phyloP scores from a whole-genome alignment of 1,140 invertebrate genomes.

The Bombus fervidus region DNA sequence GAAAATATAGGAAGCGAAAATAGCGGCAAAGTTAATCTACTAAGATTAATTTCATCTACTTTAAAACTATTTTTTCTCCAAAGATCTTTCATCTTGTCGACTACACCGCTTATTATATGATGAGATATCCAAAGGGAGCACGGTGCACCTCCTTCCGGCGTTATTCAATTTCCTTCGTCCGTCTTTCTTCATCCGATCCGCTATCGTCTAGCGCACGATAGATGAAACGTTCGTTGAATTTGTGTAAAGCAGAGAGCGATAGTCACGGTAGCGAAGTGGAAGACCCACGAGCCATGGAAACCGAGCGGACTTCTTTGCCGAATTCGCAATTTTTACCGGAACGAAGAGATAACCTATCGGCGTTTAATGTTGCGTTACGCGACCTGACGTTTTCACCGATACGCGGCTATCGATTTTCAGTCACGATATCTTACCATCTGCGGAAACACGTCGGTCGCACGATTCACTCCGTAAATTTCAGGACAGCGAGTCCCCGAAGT shows the following conservation, averaged over 20 bases:
- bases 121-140: no score
- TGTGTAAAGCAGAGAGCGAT: not conserved
- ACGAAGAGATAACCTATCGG: conserved; percentile 30
- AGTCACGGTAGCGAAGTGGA: not conserved
- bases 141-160: not conserved
- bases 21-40: not conserved
- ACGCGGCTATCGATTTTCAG: conserved; percentile 46
- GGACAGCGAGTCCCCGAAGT: conserved; percentile 45
- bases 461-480: conserved; percentile 49
- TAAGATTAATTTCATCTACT: not conserved
- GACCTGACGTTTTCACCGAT: conserved; percentile 42
- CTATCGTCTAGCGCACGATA: not conserved
- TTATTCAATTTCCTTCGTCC: conserved; percentile 23
- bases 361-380: conserved; percentile 48
- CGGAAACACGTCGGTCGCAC: conserved; percentile 43
- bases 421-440: conserved; percentile 55
- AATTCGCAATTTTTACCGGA: conserved; percentile 38
- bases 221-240: not conserved
- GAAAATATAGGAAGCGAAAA: no score
- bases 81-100: not conserved
- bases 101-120: not conserved
- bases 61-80: not conserved
- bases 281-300: not conserved
- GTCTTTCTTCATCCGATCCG: conserved; percentile 1
- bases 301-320: not conserved